Base-by-base conservation (phyloP, 2,797 vertebrate genomes). In the Darevskia nairensis region DNA sequence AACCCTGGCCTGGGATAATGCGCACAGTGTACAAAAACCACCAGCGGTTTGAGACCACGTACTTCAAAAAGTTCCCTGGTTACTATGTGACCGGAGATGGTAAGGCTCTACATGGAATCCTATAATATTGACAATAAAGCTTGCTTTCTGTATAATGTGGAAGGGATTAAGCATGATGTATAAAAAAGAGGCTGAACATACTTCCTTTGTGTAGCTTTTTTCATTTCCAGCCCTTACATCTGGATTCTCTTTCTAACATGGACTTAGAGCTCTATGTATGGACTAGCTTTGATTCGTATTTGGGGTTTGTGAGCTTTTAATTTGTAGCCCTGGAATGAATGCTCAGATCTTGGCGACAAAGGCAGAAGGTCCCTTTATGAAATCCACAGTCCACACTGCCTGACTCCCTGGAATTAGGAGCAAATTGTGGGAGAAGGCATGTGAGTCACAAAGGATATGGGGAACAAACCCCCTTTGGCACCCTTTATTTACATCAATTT, bases 1-100 rank as follows among this genome's bases (percentile, higher is more conserved):
- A 98, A 97, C 98, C 99, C 32, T 99, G 99, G 99, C 99, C 99
- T 1, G 98, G 98, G 6, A 96, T 99, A 91, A 99, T 99, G 98
- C 98, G 98, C 90, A 98, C 98, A 0, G 96, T 99, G 9, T 99
- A 98, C 0, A 96, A 98, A 19, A 98, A 98, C 96, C 98, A 99
- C 2, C 94, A 96, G 92, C 97, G 98, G 55, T 99, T 99, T 87
- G 98, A 99, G 93, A 97, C 97, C 85, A 96, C 96, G 4, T 99
- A 99, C 96, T 99, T 99, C 95, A 98, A 98, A 96, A 99, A 98
- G 96, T 99, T 99, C 90, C 98, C 99, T 0, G 99, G 99, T 8
- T 99, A 98, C 95, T 99, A 99, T 0, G 98, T 99, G 90, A 99
- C 98, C 4, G 98, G 99, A 85, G 99, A 99, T 23, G 99, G 99